phyloP scores from a whole-genome alignment of 2,113 vertebrate genomes.

The Eudorcas thomsonii region DNA sequence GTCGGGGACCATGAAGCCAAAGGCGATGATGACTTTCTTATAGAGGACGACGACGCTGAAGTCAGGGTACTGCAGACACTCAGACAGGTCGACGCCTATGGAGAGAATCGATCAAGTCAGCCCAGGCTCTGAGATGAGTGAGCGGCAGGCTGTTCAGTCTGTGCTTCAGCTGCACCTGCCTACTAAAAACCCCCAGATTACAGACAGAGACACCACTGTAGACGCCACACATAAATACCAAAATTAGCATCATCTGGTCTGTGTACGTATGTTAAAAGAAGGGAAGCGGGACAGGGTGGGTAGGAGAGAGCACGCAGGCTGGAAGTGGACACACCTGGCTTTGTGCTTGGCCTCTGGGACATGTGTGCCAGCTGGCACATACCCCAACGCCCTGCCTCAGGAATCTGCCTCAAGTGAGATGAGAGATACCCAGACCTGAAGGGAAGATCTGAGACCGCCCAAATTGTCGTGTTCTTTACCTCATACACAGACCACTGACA shows the following conservation, averaged over 20 bases:
- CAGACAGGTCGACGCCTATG: conserved; percentile 94
- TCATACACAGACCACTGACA: not conserved
- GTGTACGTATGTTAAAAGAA: not conserved
- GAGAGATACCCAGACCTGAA: not conserved
- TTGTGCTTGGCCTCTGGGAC: not conserved
- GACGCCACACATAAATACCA: conserved; percentile 26
- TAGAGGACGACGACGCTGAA: conserved; percentile 98
- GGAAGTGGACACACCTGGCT: not conserved
- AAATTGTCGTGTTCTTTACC: not conserved
- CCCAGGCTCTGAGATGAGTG: accelerated
- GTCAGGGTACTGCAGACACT: conserved; percentile 98
- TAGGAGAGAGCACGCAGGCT: not conserved
- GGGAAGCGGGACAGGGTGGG: not conserved
- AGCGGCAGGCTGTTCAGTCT: not conserved
- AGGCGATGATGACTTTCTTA: conserved; percentile 95
- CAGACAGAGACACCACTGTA: conserved; percentile 16
- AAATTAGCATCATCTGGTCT: conserved; percentile 41
- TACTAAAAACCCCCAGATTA: conserved; percentile 14
- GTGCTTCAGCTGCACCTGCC: conserved; percentile 6
- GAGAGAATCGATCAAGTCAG: not conserved
- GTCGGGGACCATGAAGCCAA: conserved; percentile 98
- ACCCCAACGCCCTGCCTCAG: not conserved
- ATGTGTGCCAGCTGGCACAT: not conserved
- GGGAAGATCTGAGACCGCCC: not conserved
- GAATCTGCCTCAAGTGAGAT: not conserved